Percentiles rank a stretch among this genome's conserved stretches.
phyloP scores from a whole-genome alignment of 1,140 invertebrate genomes.

The Yoshiicerus persimilis region DNA sequence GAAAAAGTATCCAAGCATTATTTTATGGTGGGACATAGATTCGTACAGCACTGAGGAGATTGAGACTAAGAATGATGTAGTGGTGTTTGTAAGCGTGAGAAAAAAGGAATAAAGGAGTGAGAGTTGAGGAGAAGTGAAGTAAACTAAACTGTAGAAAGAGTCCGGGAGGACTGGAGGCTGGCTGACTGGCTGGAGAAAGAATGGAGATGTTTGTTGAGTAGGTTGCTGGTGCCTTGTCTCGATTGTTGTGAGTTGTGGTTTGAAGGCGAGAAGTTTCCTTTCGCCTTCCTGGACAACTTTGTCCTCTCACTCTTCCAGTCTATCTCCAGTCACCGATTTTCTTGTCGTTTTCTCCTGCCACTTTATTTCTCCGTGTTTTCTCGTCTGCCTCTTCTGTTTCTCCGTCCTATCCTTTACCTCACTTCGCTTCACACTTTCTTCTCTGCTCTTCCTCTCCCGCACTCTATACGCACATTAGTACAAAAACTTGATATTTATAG shows the following conservation, averaged over 20 bases:
- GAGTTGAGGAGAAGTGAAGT: background rate
- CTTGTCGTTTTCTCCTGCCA: slow-evolving; percentile 32
- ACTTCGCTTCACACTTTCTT: background rate
- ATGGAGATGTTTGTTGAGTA: background rate
- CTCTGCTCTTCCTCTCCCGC: background rate
- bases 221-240: background rate
- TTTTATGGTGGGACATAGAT: background rate
- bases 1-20: background rate
- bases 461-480: too few relatives aligned
- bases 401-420: background rate
- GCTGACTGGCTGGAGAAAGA: background rate
- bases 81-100: background rate
- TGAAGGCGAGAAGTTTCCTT: slow-evolving; percentile 30
- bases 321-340: slow-evolving; percentile 22
- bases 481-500: background rate
- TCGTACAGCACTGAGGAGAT: background rate
- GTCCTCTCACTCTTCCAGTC: background rate
- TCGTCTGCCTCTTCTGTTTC: background rate
- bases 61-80: background rate
- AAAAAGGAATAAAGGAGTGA: background rate
- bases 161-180: background rate
- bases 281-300: slow-evolving; percentile 26
- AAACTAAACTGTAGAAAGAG: background rate
- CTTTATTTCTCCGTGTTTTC: slow-evolving; percentile 15
- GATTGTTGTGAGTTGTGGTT: slow-evolving; percentile 7